Conservation (phyloP, 2,797 vertebrate genomes). For the Phrynocephalus forsythii region DNA sequence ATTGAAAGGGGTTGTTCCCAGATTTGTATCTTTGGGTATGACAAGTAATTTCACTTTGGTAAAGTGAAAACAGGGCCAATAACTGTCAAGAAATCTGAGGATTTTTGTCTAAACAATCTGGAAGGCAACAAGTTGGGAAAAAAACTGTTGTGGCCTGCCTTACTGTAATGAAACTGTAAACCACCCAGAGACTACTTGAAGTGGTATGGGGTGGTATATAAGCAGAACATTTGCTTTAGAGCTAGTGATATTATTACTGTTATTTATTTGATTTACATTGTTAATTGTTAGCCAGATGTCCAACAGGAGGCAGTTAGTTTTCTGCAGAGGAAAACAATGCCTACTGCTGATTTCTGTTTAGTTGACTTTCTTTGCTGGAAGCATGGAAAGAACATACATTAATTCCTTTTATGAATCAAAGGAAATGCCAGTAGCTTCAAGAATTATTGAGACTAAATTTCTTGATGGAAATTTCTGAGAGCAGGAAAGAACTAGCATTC, state of each 20-base stretch:
- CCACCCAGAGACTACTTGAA: too few species aligned
- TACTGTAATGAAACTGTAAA: too few species aligned
- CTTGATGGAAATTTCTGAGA: neutral
- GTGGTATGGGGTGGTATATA: too few species aligned
- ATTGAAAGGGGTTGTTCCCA: neutral
- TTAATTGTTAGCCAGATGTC: neutral
- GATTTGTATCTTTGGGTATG: neutral
- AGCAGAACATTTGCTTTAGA: too few species aligned
- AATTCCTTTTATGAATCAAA: neutral
- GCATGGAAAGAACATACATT: neutral
- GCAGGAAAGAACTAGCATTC: neutral
- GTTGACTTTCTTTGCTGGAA: neutral
- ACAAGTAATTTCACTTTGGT: neutral
- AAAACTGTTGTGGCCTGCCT: neutral
- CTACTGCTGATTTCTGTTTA: too few species aligned
- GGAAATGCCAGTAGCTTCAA: neutral
- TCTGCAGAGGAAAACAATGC: neutral
- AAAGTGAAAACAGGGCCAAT: neutral
- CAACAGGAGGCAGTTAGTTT: constrained; percentile 8
- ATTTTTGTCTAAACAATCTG: neutral
- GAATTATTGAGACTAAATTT: neutral
- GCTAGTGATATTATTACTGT: neutral
- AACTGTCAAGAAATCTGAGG: neutral
- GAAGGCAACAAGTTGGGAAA: neutral
- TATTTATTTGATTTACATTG: too few species aligned